Percentiles rank a stretch among this genome's conserved stretches.
phyloP scores from a whole-genome alignment of 2,797 vertebrate genomes.

The Alca torda region DNA sequence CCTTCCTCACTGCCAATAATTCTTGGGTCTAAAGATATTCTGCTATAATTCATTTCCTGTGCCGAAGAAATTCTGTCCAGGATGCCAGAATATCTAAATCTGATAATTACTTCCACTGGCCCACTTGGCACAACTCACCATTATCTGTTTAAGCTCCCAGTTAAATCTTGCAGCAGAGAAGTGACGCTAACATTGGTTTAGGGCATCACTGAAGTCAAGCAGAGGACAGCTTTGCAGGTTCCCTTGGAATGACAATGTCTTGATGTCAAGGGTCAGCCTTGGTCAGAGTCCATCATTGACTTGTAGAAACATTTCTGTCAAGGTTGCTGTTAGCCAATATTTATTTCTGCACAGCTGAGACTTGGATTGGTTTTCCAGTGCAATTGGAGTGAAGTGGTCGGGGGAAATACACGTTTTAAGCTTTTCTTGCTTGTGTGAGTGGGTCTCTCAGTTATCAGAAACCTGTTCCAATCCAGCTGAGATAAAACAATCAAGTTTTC shows the following conservation, averaged over 20 bases:
- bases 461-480: not conserved
- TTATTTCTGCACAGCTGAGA: not conserved
- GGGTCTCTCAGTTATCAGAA: not conserved
- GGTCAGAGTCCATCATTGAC: not conserved
- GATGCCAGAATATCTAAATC: slow-evolving; percentile 53
- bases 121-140: not conserved
- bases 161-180: not conserved
- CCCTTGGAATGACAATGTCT: not conserved
- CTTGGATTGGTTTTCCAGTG: not conserved
- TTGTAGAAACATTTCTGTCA: not conserved
- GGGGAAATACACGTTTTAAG: not conserved
- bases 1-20: slow-evolving; percentile 42
- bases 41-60: slow-evolving; percentile 57
- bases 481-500: slow-evolving; percentile 33
- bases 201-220: not conserved
- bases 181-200: not conserved
- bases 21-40: slow-evolving; percentile 39
- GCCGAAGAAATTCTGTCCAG: slow-evolving; percentile 16
- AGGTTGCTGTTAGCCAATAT: not conserved
- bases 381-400: not conserved
- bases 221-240: not conserved
- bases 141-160: slow-evolving; percentile 9
- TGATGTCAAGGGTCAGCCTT: not conserved
- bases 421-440: not conserved
- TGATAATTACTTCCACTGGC: slow-evolving; percentile 56